Evolutionary conservation across 2,797 vertebrate genomes (phyloP).

Genomic region (Anguilla megastoma): DNA sequence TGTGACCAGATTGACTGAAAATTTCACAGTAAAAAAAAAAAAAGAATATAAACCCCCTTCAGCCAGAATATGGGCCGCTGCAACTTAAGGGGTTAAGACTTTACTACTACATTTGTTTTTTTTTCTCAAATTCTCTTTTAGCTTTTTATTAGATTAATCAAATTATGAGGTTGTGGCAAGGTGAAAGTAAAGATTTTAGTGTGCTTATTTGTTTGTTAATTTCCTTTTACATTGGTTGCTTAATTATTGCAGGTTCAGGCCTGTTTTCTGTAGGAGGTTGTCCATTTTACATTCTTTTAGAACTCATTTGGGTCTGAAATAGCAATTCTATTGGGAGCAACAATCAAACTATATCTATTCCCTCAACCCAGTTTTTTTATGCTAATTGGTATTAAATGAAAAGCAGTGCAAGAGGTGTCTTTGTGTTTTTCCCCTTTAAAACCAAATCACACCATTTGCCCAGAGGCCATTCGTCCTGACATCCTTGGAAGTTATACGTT

Average conservation of each 20-base stretch:
- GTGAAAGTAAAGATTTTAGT: neutral
- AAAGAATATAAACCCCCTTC: too few species aligned
- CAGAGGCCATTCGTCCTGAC: neutral
- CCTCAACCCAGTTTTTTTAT: conserved; percentile 24
- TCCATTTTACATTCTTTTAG: neutral
- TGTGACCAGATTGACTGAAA: too few species aligned
- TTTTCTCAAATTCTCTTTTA: neutral
- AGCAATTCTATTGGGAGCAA: conserved; percentile 18
- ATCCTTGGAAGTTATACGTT: neutral
- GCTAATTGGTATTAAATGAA: neutral
- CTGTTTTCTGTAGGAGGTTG: conserved; percentile 22
- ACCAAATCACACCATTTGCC: neutral
- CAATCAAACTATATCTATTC: conserved; percentile 12
- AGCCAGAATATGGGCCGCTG: too few species aligned
- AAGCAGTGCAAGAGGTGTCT: neutral
- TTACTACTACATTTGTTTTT: too few species aligned
- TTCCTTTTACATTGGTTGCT: neutral
- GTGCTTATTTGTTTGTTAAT: neutral
- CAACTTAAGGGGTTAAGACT: too few species aligned
- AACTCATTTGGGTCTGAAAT: neutral
- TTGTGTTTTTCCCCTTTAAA: neutral
- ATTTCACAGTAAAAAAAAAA: too few species aligned
- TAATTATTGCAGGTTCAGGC: neutral
- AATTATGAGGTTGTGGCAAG: neutral
- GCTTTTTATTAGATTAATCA: neutral